Conservation (phyloP, 2,797 vertebrate species). For the Chaenodraco wilsoni region DNA sequence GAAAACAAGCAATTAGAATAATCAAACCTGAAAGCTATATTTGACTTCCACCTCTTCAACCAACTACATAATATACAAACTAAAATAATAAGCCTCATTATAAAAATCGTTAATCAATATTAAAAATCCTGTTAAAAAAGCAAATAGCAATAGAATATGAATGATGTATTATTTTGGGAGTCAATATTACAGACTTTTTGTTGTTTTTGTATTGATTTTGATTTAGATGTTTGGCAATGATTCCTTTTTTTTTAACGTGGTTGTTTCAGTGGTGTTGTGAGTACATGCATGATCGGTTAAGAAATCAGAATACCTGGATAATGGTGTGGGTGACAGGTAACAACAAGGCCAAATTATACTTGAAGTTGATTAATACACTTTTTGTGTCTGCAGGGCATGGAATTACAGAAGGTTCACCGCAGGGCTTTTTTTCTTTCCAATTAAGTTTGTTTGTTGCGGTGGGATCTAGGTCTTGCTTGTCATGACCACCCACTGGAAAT, state of each 20-base stretch:
- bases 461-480: slow-evolving; percentile 59
- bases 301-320: slow-evolving; percentile 20
- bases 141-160: background rate
- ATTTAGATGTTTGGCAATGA: background rate
- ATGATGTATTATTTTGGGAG: slow-evolving; percentile 2
- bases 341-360: slow-evolving; percentile 1
- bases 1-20: background rate
- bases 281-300: slow-evolving; percentile 7
- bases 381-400: slow-evolving; percentile 55
- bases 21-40: background rate
- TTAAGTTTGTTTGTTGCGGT: slow-evolving; percentile 61
- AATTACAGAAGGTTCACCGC: slow-evolving; percentile 39
- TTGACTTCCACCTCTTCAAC: background rate
- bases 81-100: slow-evolving; percentile 10
- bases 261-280: background rate
- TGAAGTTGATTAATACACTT: background rate
- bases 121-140: slow-evolving; percentile 1
- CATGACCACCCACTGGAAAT: slow-evolving; percentile 69
- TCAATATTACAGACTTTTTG: background rate
- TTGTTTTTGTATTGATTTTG: background rate
- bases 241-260: background rate
- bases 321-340: slow-evolving; percentile 26
- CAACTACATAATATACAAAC: background rate
- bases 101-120: background rate
- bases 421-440: slow-evolving; percentile 60